These are phyloP conservation scores for Rhynchotus rufescens DNA, from an alignment of 2,797 vertebrate species.

Conservation along the genomic window DNA sequence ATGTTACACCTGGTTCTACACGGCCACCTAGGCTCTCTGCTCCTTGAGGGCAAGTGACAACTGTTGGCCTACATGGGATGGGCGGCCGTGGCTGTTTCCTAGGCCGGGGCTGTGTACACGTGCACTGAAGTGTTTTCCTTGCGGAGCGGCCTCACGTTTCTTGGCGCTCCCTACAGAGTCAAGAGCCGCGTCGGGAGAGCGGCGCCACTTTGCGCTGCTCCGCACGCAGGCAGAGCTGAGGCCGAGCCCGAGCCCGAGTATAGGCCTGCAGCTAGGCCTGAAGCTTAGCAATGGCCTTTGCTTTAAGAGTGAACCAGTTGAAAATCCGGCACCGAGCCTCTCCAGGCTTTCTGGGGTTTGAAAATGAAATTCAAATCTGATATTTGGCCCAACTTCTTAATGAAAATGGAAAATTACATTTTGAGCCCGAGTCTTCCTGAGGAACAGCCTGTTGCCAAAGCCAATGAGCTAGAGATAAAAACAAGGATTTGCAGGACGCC, in stretches of 20 bases:
- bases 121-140: neutral
- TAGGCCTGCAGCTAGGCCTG: rapidly evolving
- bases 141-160: neutral
- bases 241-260: neutral
- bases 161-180: neutral
- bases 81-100: neutral
- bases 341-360: neutral
- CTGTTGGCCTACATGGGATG: neutral
- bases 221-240: neutral
- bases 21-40: neutral
- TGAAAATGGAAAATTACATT: slow-evolving; percentile 38
- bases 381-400: neutral
- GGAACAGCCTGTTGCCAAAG: neutral
- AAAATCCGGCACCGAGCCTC: neutral
- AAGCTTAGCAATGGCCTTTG: neutral
- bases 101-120: neutral
- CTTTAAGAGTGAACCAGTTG: rapidly evolving
- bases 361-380: neutral
- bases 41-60: neutral
- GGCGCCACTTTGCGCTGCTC: neutral
- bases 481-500: neutral
- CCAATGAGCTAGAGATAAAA: slow-evolving; percentile 10
- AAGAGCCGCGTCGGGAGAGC: neutral
- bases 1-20: neutral
- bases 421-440: slow-evolving; percentile 33